These are phyloP conservation scores for Takifugu flavidus DNA, from an alignment of 2,113 vertebrate genomes.

Conservation along the genomic window DNA sequence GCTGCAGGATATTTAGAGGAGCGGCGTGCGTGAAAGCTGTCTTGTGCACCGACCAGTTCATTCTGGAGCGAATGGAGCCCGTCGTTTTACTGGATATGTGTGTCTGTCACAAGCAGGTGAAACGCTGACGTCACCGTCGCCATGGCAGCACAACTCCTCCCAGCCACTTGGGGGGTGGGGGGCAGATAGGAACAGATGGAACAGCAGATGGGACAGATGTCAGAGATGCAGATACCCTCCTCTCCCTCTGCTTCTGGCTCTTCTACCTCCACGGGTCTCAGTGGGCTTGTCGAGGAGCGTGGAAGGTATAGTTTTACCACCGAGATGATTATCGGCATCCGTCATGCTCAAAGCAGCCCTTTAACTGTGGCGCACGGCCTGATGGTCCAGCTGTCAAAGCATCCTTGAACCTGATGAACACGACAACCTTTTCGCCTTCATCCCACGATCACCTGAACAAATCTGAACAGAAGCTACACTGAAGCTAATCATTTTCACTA, in stretches of 20 bases:
- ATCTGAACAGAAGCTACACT: too few relatives aligned
- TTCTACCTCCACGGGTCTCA: conserved; percentile 40
- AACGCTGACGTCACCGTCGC: not conserved
- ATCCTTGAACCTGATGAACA: not conserved
- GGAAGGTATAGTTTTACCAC: conserved; percentile 34
- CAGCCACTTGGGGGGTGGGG: conserved; percentile 8
- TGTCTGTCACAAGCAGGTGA: conserved; percentile 4
- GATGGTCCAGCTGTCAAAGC: not conserved
- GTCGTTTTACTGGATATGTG: conserved; percentile 19
- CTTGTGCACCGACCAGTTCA: too few relatives aligned
- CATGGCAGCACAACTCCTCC: conserved; percentile 48
- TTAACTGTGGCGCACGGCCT: not conserved
- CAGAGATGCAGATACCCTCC: conserved; percentile 42
- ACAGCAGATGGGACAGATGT: conserved; percentile 28
- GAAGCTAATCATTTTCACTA: too few relatives aligned
- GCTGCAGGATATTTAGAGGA: too few relatives aligned
- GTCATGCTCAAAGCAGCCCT: not conserved
- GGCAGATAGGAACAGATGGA: conserved; percentile 41
- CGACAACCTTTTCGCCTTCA: too few relatives aligned
- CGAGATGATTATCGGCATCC: conserved; percentile 2
- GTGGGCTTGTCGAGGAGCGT: conserved; percentile 36
- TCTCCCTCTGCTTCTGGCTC: conserved; percentile 22
- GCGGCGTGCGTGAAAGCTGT: not conserved
- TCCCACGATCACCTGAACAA: too few relatives aligned
- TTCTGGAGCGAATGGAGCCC: not conserved